These are phyloP conservation scores for Nomada lathburiana DNA, from an alignment of 2,888 invertebrate genomes.

Conservation along the genomic window DNA sequence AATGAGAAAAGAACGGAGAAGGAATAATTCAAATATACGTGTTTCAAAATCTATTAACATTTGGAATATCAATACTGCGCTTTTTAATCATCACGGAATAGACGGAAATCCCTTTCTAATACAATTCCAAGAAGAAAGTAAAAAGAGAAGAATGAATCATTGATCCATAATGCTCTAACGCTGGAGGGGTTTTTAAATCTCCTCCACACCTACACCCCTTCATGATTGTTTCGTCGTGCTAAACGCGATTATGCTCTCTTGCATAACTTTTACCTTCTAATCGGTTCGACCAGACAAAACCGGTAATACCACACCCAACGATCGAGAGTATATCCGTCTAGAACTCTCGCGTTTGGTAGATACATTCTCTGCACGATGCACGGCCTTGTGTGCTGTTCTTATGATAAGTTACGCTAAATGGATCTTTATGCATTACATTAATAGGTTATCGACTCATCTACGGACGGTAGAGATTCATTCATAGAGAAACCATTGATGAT, in stretches of 20 bases:
- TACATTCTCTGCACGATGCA: constrained; percentile 49
- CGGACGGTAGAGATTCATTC: constrained; percentile 16
- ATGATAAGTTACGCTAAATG: constrained; percentile 72
- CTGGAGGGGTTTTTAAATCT: constrained; percentile 21
- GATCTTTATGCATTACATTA: constrained; percentile 40
- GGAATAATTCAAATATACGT: too few species aligned
- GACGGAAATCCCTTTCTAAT: neutral
- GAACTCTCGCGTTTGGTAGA: constrained; percentile 34
- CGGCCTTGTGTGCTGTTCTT: constrained; percentile 76
- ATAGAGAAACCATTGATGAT: neutral
- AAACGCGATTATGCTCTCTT: constrained; percentile 68
- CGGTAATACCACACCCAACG: constrained; percentile 82
- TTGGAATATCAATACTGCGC: too few species aligned
- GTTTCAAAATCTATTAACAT: too few species aligned
- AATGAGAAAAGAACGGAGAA: too few species aligned
- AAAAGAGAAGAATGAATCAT: constrained; percentile 46
- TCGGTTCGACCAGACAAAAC: constrained; percentile 77
- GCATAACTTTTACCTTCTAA: constrained; percentile 78
- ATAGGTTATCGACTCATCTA: constrained; percentile 56
- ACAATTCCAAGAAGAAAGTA: constrained; percentile 4
- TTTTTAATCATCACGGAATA: neutral
- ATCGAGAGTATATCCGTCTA: constrained; percentile 52
- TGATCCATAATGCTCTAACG: constrained; percentile 8
- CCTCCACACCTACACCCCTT: constrained; percentile 53
- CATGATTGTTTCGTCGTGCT: constrained; percentile 57